Evolutionary conservation across 2,113 vertebrate genomes (phyloP).

Genomic region (Pseudonaja textilis): DNA sequence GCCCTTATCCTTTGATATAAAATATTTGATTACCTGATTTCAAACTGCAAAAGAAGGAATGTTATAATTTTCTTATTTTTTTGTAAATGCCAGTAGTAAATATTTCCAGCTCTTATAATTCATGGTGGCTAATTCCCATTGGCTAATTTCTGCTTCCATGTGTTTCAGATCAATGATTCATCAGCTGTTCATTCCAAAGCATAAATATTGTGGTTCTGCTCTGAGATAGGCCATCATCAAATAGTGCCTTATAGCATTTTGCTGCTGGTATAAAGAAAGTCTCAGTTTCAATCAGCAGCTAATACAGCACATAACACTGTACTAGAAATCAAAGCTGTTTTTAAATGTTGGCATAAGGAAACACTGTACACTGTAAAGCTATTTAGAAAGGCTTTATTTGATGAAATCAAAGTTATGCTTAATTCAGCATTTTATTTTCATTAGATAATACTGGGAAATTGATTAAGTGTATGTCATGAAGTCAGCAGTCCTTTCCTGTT

Average conservation of each 20-base stretch:
- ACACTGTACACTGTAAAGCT: background rate
- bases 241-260: slow-evolving; percentile 15
- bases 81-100: background rate
- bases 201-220: slow-evolving; percentile 21
- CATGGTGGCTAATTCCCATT: slow-evolving; percentile 4
- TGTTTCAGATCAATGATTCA: slow-evolving; percentile 32
- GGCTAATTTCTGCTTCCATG: slow-evolving; percentile 30
- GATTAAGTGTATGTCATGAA: background rate
- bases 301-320: background rate
- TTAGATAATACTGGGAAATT: background rate
- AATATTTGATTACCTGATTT: background rate
- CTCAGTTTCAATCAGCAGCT: background rate
- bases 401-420: background rate
- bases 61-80: background rate
- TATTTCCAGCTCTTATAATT: slow-evolving; percentile 4
- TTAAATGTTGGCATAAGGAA: background rate
- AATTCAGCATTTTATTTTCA: no score
- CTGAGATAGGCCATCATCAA: slow-evolving; percentile 10
- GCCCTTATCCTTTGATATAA: background rate
- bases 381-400: background rate
- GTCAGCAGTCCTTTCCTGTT: background rate
- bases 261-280: background rate
- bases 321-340: background rate
- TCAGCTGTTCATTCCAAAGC: background rate
- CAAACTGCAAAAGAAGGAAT: background rate